Conservation (phyloP, 2,797 vertebrate genomes). For the Spea hammondii region DNA sequence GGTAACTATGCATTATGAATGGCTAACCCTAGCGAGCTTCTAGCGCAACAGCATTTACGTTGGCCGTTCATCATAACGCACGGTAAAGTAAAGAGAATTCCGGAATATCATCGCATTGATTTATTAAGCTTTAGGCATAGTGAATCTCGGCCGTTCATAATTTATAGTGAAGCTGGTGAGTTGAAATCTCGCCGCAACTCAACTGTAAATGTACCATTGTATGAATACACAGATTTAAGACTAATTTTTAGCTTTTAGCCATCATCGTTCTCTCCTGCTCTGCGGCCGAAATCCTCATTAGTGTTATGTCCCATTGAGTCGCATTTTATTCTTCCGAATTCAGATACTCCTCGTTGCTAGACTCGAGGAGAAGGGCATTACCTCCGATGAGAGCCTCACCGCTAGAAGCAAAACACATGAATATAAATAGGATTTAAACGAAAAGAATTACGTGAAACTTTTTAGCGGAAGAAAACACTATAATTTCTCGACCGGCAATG, state of each 20-base stretch:
- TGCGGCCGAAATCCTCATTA: constrained; percentile 20
- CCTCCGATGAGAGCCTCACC: constrained; percentile 32
- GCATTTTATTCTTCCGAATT: constrained; percentile 3
- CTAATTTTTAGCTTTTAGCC: not conserved
- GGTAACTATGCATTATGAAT: too few species aligned
- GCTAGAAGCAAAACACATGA: constrained; percentile 42
- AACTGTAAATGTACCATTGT: too few species aligned
- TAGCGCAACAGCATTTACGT: too few species aligned
- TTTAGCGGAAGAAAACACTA: constrained; percentile 18
- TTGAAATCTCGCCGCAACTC: too few species aligned
- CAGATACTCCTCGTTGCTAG: not conserved
- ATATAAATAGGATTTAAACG: constrained; percentile 47
- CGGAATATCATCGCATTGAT: too few species aligned
- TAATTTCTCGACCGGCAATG: constrained; percentile 10
- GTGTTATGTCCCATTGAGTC: constrained; percentile 30
- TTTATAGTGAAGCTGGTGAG: too few species aligned
- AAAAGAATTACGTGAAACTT: constrained; percentile 25
- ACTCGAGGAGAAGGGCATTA: constrained; percentile 30
- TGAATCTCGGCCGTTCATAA: too few species aligned
- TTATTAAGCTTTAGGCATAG: too few species aligned
- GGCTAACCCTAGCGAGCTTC: too few species aligned
- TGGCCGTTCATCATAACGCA: too few species aligned
- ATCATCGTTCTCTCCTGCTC: constrained; percentile 38
- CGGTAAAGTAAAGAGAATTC: too few species aligned
- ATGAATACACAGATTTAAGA: too few species aligned